Evolutionary conservation across 2,888 invertebrate genomes (phyloP).

Genomic region (Calameuta filiformis): DNA sequence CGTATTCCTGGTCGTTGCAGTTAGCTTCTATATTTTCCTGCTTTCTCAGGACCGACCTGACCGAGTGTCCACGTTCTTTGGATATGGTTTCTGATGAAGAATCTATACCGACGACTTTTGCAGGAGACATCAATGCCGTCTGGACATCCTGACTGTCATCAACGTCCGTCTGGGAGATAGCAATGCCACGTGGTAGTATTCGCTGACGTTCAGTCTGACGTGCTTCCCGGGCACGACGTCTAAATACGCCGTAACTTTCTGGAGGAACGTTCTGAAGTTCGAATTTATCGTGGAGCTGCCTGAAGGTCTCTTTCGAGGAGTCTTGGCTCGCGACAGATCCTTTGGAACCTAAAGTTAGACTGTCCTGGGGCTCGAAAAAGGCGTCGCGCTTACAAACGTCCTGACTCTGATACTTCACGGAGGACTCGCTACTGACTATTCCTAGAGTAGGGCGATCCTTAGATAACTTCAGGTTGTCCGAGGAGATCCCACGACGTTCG

Average conservation of each 20-base stretch:
- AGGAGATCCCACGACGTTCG: constrained; percentile 53
- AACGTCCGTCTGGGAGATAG: not conserved
- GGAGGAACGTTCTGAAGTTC: constrained; percentile 50
- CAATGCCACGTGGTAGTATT: constrained; percentile 2
- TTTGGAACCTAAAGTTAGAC: not conserved
- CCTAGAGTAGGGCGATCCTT: constrained; percentile 37
- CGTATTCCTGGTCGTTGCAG: constrained; percentile 47
- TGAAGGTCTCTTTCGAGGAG: constrained; percentile 44
- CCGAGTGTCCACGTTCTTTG: constrained; percentile 20
- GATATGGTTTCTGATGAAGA: not conserved
- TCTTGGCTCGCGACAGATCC: constrained; percentile 8
- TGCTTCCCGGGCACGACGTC: constrained; percentile 37
- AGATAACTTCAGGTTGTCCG: constrained; percentile 50
- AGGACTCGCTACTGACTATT: constrained; percentile 14
- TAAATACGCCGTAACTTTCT: constrained; percentile 58
- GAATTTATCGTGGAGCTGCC: constrained; percentile 54
- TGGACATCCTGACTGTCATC: not conserved
- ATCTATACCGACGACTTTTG: not conserved
- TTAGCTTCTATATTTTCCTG: constrained; percentile 53
- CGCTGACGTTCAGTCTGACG: constrained; percentile 30
- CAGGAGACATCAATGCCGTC: not conserved
- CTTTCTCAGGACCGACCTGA: constrained; percentile 54
- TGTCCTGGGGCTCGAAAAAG: constrained; percentile 10
- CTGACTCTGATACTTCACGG: constrained; percentile 35
- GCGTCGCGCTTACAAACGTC: constrained; percentile 8